These are phyloP conservation scores for Baronia brevicornis DNA, from an alignment of 2,888 invertebrate genomes.

Conservation along the genomic window DNA sequence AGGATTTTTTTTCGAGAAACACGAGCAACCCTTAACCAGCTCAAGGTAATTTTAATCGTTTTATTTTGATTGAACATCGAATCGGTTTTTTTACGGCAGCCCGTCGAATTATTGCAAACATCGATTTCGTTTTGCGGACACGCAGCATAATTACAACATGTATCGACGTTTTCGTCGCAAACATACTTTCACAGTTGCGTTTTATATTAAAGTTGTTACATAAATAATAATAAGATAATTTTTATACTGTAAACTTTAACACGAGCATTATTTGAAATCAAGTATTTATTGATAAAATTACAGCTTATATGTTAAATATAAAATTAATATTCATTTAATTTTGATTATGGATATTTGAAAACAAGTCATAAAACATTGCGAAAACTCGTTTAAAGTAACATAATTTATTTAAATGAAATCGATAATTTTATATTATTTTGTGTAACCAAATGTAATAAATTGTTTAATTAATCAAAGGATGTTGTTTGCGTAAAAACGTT, in stretches of 20 bases:
- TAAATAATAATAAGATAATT: conserved; percentile 11
- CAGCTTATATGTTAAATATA: no score
- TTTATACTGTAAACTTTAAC: not conserved
- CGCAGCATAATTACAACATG: conserved; percentile 53
- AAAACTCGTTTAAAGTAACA: no score
- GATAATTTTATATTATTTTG: no score
- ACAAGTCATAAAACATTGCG: no score
- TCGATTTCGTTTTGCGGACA: conserved; percentile 48
- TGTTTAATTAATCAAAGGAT: no score
- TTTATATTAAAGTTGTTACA: conserved; percentile 11
- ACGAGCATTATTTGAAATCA: not conserved
- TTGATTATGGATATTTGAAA: no score
- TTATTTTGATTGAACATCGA: conserved; percentile 28
- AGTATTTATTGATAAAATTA: no score
- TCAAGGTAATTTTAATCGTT: conserved; percentile 43
- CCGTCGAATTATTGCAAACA: conserved; percentile 47
- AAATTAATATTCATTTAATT: no score
- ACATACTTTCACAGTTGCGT: conserved; percentile 40
- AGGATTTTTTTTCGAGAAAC: conserved; percentile 28
- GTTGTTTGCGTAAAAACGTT: no score
- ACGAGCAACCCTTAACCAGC: conserved; percentile 38
- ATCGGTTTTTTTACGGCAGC: conserved; percentile 23
- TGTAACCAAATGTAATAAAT: no score
- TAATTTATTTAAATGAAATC: no score
- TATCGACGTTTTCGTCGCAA: conserved; percentile 38